phyloP scores from a whole-genome alignment of 2,888 invertebrate species.

The Schrankia costaestrigalis region DNA sequence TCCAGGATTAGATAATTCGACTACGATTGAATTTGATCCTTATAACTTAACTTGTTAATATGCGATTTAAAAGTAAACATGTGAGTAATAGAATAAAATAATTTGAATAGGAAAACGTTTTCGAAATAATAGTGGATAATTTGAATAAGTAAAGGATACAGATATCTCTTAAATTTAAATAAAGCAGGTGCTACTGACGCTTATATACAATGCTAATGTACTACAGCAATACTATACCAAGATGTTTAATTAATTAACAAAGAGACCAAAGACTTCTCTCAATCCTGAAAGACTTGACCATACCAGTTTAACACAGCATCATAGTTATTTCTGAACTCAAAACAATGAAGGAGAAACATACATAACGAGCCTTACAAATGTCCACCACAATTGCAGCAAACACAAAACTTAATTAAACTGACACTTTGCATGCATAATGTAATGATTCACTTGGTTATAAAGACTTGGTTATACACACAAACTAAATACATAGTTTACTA shows the following conservation, averaged over 20 bases:
- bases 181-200: no score
- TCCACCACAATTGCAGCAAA: conserved; percentile 62
- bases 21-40: no score
- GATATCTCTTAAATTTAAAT: no score
- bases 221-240: no score
- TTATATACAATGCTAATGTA: no score
- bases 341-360: conserved; percentile 54
- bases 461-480: conserved; percentile 18
- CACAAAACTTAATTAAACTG: conserved; percentile 76
- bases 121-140: no score
- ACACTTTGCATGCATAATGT: conserved; percentile 72
- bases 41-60: no score
- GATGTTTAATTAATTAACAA: conserved; percentile 31
- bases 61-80: no score
- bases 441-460: conserved; percentile 62
- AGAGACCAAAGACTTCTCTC: conserved; percentile 13
- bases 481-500: conserved; percentile 9
- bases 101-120: no score
- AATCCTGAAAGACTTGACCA: conserved; percentile 7
- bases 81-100: no score
- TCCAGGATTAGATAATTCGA: no score
- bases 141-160: no score
- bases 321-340: conserved; percentile 56
- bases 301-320: conserved; percentile 47
- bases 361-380: conserved; percentile 60